Percentiles rank a stretch among this genome's conserved stretches.
Evolutionary conservation across 2,888 invertebrate species (phyloP).

Genomic region (Caenorhabditis auriculariae): DNA sequence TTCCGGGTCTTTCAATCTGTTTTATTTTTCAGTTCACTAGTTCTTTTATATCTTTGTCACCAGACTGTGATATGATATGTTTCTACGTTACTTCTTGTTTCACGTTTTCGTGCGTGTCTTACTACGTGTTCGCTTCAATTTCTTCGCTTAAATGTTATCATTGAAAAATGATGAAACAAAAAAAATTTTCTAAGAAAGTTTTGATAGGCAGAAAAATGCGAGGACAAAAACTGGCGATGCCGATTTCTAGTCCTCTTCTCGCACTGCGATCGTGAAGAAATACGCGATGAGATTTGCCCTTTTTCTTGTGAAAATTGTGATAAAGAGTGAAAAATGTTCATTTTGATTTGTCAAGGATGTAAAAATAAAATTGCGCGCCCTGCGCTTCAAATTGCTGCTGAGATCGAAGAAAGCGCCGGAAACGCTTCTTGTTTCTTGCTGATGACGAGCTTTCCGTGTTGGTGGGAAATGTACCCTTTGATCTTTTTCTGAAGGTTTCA

Average conservation of each 20-base stretch:
- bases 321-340: too few species aligned
- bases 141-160: not conserved
- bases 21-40: not conserved
- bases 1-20: too few species aligned
- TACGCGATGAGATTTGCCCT: slow-evolving; percentile 19
- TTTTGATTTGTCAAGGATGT: too few species aligned
- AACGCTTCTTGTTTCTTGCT: slow-evolving; percentile 91
- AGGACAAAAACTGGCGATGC: slow-evolving; percentile 60
- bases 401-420: slow-evolving; percentile 69
- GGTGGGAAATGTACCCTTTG: slow-evolving; percentile 95
- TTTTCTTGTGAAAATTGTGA: too few species aligned
- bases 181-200: slow-evolving; percentile 3
- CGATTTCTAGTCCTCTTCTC: slow-evolving; percentile 57
- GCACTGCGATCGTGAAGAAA: slow-evolving; percentile 53
- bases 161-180: not conserved
- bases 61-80: not conserved
- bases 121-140: slow-evolving; percentile 1
- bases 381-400: too few species aligned
- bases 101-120: slow-evolving; percentile 1
- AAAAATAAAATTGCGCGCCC: too few species aligned
- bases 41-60: not conserved
- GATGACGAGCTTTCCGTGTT: slow-evolving; percentile 93
- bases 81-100: not conserved
- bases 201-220: slow-evolving; percentile 31
- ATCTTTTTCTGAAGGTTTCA: slow-evolving; percentile 76